Conservation (phyloP, 2,797 vertebrate species). For the Antrozous pallidus region DNA sequence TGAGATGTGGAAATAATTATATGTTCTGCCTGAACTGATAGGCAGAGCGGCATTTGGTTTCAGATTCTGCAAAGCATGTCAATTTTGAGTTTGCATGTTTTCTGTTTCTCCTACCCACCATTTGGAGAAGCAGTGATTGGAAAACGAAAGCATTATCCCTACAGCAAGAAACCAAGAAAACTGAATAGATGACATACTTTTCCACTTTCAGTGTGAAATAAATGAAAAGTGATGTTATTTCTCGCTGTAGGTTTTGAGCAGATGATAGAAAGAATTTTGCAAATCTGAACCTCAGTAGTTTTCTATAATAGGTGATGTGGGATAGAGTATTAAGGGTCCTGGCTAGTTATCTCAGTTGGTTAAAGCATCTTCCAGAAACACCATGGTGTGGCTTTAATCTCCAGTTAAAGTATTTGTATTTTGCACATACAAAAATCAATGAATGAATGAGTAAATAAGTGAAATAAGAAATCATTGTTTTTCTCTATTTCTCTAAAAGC, state of each 20-base stretch:
- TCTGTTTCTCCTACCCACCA: slow-evolving; percentile 56
- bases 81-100: slow-evolving; percentile 76
- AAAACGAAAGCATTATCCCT: slow-evolving; percentile 73
- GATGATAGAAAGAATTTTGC: slow-evolving; percentile 47
- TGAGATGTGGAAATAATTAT: slow-evolving; percentile 81
- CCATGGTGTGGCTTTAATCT: not conserved
- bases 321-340: not conserved
- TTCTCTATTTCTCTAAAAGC: not conserved
- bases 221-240: slow-evolving; percentile 55
- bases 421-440: not conserved
- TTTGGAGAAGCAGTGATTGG: slow-evolving; percentile 62
- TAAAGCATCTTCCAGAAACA: not conserved
- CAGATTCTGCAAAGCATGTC: slow-evolving; percentile 60
- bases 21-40: slow-evolving; percentile 76
- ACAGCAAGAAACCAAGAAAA: slow-evolving; percentile 64
- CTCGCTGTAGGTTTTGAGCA: not conserved
- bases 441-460: not conserved
- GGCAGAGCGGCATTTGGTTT: slow-evolving; percentile 67
- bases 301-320: not conserved
- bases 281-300: slow-evolving; percentile 27
- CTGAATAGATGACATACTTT: slow-evolving; percentile 64
- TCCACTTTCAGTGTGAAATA: slow-evolving; percentile 55
- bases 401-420: no score
- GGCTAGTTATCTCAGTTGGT: not conserved
- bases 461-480: not conserved